Evolutionary conservation across 1,140 invertebrate genomes (phyloP).

Genomic region (Cotesia typhae): DNA sequence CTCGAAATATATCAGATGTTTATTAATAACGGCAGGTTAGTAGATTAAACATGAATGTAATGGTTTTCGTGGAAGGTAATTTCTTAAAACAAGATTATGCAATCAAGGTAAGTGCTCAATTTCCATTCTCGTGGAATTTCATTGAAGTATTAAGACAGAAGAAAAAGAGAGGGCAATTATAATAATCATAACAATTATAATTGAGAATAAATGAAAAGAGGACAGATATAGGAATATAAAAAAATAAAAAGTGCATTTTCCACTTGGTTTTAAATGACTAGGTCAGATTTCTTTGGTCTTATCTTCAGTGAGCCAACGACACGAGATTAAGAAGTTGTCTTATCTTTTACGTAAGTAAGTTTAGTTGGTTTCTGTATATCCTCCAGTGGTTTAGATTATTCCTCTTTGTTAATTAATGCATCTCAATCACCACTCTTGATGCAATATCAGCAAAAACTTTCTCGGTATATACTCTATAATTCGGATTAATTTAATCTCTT

Average conservation of each 20-base stretch:
- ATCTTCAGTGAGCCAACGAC: constrained; percentile 12
- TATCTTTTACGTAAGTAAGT: background rate
- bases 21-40: no score
- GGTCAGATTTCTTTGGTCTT: background rate
- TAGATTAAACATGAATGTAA: no score
- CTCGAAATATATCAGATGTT: no score
- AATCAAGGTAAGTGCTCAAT: constrained; percentile 23
- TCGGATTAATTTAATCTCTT: no score
- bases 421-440: no score
- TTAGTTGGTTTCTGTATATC: background rate
- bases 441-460: no score
- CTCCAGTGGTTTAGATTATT: background rate
- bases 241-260: background rate
- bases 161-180: background rate
- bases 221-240: background rate
- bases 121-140: constrained; percentile 8
- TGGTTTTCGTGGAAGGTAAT: background rate
- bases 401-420: background rate
- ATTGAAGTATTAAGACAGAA: background rate
- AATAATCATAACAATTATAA: constrained; percentile 5
- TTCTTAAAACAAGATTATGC: background rate
- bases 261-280: background rate
- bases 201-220: background rate
- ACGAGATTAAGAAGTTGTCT: constrained; percentile 4
- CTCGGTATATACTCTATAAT: no score